Evolutionary conservation across 1,140 invertebrate genomes (phyloP), one percentile per base, ranked within the genome.

Genomic region (Brachionus calyciflorus): DNA sequence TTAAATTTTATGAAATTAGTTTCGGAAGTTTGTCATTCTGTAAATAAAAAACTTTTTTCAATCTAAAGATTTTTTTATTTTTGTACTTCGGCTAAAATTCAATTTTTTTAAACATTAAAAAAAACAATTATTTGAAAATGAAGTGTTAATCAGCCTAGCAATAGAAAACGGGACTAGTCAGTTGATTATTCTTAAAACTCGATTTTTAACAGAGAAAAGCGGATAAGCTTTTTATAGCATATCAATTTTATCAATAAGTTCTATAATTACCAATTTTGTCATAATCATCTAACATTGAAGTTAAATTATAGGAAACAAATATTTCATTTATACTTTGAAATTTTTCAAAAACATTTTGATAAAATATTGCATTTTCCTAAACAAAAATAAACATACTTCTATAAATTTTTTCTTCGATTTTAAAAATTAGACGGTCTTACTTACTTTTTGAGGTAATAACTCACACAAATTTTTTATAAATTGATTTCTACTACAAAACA

Each of bases 401-500:
- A n/a, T 5, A n/a, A 48, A 48, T 19, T 48, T 48, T n/a, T 48
- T n/a, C 19, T 14, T n/a, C 19, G 14, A 48, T 48, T 48, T n/a
- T 48, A n/a, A 48, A 5, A n/a, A 48, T 44, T 44, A 12, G n/a
- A 44, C 10, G n/a, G n/a, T 26, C 1, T 12, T 12, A 44, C 10
- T 44, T 26, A 60, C 55, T n/a, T 60, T 60, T 60, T 17, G 14
- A 7, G 55, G 55, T 28, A 60, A 60, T 19, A 60, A 9, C 2
- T 60, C 12, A 28, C 37, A 17, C 0, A 65, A 14, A 0, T 0
- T 24, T 26, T 65, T 65, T 14, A 65, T 24, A 21, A 65, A 65
- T 26, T 44, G 24, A 26, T 37, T 65, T 65, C 60, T 41, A 12
- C 41, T 24, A 44, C 37, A 65, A 65, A 65, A 65, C 60, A 44